Conservation (phyloP, 2,113 vertebrate species). For the Merops nubicus region DNA sequence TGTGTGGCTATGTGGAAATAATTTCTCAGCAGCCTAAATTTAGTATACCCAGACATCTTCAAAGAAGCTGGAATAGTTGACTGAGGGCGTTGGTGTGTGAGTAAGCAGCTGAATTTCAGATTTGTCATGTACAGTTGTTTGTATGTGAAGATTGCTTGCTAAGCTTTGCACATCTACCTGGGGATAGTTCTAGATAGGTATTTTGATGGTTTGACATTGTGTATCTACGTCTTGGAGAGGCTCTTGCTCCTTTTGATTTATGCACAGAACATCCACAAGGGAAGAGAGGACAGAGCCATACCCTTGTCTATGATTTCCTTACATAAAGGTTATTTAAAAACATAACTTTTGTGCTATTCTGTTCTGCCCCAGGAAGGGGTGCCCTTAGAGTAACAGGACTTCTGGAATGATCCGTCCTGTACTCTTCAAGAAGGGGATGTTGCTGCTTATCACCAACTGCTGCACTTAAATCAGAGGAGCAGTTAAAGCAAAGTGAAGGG, state of each 20-base stretch:
- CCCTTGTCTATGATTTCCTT: background rate
- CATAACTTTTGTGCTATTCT: background rate
- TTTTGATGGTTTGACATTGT: background rate
- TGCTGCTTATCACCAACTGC: background rate
- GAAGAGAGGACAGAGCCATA: background rate
- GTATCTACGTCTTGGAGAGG: background rate
- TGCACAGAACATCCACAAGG: background rate
- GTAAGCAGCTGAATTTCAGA: constrained; percentile 43
- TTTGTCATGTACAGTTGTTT: constrained; percentile 1
- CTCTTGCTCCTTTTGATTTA: background rate
- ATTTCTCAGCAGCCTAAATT: constrained; percentile 18
- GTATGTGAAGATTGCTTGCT: background rate
- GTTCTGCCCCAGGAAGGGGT: background rate
- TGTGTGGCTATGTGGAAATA: constrained; percentile 3
- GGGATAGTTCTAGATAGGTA: background rate
- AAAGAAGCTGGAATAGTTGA: constrained; percentile 14
- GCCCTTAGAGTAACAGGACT: background rate
- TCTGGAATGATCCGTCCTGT: background rate
- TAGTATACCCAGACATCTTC: background rate
- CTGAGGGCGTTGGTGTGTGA: background rate
- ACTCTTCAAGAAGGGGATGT: background rate
- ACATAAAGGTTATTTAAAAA: background rate
- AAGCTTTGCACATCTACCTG: background rate
- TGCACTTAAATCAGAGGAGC: background rate
- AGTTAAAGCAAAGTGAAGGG: background rate